phyloP scores from a whole-genome alignment of 2,113 vertebrate species.

The Cyanistes caeruleus region DNA sequence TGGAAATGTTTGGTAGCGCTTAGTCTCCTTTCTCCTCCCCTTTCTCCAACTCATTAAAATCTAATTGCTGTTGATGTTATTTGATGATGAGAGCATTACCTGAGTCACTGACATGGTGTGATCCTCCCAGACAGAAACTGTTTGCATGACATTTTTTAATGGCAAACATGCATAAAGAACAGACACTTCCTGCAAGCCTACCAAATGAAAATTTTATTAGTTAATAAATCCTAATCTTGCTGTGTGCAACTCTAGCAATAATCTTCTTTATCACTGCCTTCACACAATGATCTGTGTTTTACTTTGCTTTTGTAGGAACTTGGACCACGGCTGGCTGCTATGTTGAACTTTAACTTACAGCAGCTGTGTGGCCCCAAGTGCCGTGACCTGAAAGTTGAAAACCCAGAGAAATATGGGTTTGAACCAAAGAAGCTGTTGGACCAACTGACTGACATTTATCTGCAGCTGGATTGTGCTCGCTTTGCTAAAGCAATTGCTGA shows the following conservation, averaged over 20 bases:
- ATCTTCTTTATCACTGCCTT: not conserved
- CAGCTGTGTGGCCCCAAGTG: conserved; percentile 97
- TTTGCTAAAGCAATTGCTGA: conserved; percentile 98
- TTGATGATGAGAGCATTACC: not conserved
- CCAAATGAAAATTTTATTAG: not conserved
- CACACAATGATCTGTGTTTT: not conserved
- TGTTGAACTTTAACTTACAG: conserved; percentile 99
- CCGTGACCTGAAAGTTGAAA: conserved; percentile 98
- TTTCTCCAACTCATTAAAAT: not conserved
- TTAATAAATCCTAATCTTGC: not conserved
- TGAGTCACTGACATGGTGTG: not conserved
- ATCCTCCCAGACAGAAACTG: not conserved
- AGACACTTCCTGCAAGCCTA: not conserved
- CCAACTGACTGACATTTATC: conserved; percentile 97
- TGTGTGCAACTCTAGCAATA: not conserved
- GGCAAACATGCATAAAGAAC: not conserved
- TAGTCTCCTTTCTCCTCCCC: not conserved
- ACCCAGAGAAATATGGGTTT: conserved; percentile 98
- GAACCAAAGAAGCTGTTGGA: conserved; percentile 99
- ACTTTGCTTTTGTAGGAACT: conserved; percentile 81
- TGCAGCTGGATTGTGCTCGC: conserved; percentile 95
- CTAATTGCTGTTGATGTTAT: not conserved
- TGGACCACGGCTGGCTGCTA: conserved; percentile 93
- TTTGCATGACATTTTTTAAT: not conserved
- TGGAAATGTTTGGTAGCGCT: not conserved